phyloP scores from a whole-genome alignment of 2,888 invertebrate genomes.

The Cephus pulcher region DNA sequence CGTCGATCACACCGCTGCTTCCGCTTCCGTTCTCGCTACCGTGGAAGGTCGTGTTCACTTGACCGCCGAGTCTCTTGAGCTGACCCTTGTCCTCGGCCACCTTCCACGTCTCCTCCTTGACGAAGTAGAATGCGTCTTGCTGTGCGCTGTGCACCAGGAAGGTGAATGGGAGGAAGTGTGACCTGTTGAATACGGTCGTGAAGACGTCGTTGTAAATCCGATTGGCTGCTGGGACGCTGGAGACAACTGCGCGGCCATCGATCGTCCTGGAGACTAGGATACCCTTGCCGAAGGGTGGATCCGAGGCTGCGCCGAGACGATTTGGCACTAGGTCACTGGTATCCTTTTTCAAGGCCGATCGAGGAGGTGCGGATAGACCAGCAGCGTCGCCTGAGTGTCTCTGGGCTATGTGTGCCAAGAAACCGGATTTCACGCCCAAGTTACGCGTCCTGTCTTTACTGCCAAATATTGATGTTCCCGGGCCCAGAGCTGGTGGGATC shows the following conservation, averaged over 20 bases:
- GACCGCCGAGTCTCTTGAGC: conserved; percentile 88
- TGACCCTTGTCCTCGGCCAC: conserved; percentile 90
- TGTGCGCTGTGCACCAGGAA: conserved; percentile 89
- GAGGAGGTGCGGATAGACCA: conserved; percentile 81
- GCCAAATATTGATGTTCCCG: conserved; percentile 72
- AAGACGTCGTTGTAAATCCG: conserved; percentile 92
- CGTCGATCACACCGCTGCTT: conserved; percentile 77
- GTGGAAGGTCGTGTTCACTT: conserved; percentile 92
- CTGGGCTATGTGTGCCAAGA: conserved; percentile 83
- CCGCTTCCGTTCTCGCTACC: conserved; percentile 82
- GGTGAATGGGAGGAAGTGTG: conserved; percentile 87
- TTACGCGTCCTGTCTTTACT: conserved; percentile 69
- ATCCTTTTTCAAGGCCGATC: conserved; percentile 83
- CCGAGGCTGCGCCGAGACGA: conserved; percentile 84
- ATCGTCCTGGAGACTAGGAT: conserved; percentile 85
- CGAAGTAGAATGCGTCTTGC: conserved; percentile 93
- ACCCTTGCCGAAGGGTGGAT: conserved; percentile 87
- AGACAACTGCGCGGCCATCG: conserved; percentile 84
- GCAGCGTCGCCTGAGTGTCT: conserved; percentile 83
- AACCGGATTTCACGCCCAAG: conserved; percentile 84
- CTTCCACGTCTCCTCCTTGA: conserved; percentile 91
- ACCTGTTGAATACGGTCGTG: conserved; percentile 91
- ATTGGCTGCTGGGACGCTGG: conserved; percentile 89
- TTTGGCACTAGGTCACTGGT: conserved; percentile 80
- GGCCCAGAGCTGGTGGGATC: conserved; percentile 75